Percentiles rank a stretch among this genome's conserved stretches.
These are phyloP conservation scores for Lichenostomus cassidix DNA, from an alignment of 2,113 vertebrate genomes.

Conservation along the genomic window DNA sequence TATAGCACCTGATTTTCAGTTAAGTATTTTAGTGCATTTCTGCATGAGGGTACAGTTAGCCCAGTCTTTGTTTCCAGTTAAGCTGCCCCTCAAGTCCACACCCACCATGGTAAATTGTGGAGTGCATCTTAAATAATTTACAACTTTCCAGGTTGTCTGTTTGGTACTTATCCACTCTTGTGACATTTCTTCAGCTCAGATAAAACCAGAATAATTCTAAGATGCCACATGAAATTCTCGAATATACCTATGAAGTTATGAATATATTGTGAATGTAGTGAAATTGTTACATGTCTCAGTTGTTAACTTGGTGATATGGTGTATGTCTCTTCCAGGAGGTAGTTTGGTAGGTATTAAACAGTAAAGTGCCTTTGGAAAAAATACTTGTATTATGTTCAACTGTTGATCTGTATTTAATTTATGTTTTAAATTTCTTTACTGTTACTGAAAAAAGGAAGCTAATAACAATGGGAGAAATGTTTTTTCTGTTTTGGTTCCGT, in stretches of 20 bases:
- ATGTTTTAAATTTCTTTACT: neutral
- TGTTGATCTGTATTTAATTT: neutral
- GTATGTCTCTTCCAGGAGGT: neutral
- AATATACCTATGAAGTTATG: neutral
- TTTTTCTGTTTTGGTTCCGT: neutral
- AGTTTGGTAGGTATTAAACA: neutral
- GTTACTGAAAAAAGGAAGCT: neutral
- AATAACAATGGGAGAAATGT: neutral
- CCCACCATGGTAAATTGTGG: neutral
- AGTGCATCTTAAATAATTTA: neutral
- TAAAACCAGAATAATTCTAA: neutral
- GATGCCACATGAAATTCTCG: neutral
- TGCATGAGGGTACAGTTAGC: neutral
- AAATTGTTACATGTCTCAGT: neutral
- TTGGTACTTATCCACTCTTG: neutral
- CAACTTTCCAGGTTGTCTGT: neutral
- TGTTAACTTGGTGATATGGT: neutral
- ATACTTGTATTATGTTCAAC: neutral
- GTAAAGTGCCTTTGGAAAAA: neutral
- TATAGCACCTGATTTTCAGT: neutral
- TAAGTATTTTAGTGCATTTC: neutral
- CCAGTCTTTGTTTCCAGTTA: neutral
- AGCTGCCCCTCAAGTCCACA: neutral
- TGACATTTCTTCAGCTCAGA: neutral
- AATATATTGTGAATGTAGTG: neutral